Evolutionary conservation across 2,888 invertebrate genomes (phyloP).

Genomic region (Drosophila diplacantha): DNA sequence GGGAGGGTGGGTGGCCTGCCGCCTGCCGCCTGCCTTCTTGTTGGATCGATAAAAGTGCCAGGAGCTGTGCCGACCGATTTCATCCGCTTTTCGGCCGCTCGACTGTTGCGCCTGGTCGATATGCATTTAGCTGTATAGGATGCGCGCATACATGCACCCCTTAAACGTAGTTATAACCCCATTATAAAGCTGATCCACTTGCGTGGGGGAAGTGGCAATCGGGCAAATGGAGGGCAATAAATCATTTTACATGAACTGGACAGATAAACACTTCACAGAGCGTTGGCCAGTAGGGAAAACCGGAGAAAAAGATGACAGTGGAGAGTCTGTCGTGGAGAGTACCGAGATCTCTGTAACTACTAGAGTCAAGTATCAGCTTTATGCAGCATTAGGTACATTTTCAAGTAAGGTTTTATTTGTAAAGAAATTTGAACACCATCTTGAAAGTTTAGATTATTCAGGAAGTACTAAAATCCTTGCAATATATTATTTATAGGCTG

Average conservation of each 20-base stretch:
- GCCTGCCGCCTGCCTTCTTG: constrained; percentile 37
- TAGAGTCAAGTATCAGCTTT: background rate
- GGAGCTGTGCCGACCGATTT: constrained; percentile 19
- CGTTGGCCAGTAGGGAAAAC: constrained; percentile 43
- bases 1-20: background rate
- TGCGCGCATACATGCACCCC: background rate
- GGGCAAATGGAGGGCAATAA: constrained; percentile 49
- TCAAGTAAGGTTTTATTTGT: no score
- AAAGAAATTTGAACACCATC: no score
- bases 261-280: constrained; percentile 61
- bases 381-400: no score
- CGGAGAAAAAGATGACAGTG: background rate
- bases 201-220: constrained; percentile 44
- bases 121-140: background rate
- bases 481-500: no score
- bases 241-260: constrained; percentile 47
- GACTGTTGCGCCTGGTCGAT: constrained; percentile 28
- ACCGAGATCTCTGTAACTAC: background rate
- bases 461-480: background rate
- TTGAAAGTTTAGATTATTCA: background rate
- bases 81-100: constrained; percentile 1
- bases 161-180: constrained; percentile 7
- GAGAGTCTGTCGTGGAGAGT: background rate
- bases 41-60: constrained; percentile 66
- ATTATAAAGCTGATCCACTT: constrained; percentile 31